Conservation (phyloP, 2,797 vertebrate genomes). For the Tadarida brasiliensis region DNA sequence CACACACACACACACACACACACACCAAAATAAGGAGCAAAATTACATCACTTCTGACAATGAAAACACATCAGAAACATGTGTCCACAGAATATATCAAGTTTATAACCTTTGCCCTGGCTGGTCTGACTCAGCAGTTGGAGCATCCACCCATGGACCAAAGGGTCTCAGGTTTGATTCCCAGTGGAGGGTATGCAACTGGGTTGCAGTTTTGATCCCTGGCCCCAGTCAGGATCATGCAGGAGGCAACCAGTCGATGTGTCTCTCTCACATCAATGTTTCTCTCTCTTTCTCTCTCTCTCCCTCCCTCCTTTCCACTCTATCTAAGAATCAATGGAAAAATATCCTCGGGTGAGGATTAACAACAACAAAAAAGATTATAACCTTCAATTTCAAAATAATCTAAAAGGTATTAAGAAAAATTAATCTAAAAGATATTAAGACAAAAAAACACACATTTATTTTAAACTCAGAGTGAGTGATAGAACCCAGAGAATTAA, state of each 20-base stretch:
- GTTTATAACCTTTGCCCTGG: not conserved
- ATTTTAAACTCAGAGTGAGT: not conserved
- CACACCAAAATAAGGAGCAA: not conserved
- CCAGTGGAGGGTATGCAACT: too few relatives aligned
- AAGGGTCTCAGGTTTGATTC: too few relatives aligned
- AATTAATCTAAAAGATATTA: not conserved
- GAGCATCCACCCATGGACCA: too few relatives aligned
- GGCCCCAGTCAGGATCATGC: too few relatives aligned
- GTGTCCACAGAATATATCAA: not conserved
- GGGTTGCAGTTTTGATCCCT: too few relatives aligned
- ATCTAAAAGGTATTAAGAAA: constrained; percentile 38
- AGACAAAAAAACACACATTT: not conserved
- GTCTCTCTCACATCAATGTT: too few relatives aligned
- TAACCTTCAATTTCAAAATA: constrained; percentile 40
- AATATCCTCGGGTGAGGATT: too few relatives aligned
- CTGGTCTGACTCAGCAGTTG: too few relatives aligned
- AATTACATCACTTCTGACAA: not conserved
- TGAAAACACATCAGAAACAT: not conserved
- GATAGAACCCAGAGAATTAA: not conserved
- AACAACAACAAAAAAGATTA: not conserved
- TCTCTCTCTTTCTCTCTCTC: too few relatives aligned
- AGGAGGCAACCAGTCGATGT: too few relatives aligned
- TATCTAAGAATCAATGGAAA: too few relatives aligned
- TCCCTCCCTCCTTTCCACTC: too few relatives aligned
- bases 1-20: not conserved